A percentile compares a stretch with the other conserved stretches of the same genome.
Evolutionary conservation across 1,140 invertebrate genomes (phyloP).

Genomic region (Scylla paramamosain): DNA sequence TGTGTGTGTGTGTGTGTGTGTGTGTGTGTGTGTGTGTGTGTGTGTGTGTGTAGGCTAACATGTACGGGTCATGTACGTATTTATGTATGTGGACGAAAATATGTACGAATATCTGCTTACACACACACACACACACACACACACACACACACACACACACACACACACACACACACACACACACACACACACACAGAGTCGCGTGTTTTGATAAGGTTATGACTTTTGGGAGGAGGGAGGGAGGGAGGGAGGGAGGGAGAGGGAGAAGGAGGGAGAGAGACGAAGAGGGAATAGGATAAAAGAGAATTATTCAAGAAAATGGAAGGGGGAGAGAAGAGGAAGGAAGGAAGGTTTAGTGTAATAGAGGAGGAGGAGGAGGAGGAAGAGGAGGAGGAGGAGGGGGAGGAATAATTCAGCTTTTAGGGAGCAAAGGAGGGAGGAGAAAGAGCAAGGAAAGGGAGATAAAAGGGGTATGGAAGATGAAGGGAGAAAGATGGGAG

Average conservation of each 20-base stretch:
- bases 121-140: conserved; percentile 12
- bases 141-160: neutral
- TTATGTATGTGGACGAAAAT: too few species aligned
- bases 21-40: neutral
- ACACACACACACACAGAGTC: neutral
- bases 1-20: conserved; percentile 20
- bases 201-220: conserved; percentile 12
- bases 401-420: too few species aligned
- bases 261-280: neutral
- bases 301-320: neutral
- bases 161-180: neutral
- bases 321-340: neutral
- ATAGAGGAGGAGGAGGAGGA: neutral
- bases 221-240: neutral
- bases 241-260: neutral
- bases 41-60: too few species aligned
- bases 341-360: neutral
- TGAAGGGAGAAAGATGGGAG: too few species aligned
- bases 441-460: neutral
- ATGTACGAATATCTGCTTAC: neutral
- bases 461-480: too few species aligned
- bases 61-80: too few species aligned
- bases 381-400: neutral
- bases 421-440: neutral
- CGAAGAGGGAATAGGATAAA: neutral